These are phyloP conservation scores for Cyprinodon tularosa DNA, from an alignment of 2,113 vertebrate species.

Conservation along the genomic window DNA sequence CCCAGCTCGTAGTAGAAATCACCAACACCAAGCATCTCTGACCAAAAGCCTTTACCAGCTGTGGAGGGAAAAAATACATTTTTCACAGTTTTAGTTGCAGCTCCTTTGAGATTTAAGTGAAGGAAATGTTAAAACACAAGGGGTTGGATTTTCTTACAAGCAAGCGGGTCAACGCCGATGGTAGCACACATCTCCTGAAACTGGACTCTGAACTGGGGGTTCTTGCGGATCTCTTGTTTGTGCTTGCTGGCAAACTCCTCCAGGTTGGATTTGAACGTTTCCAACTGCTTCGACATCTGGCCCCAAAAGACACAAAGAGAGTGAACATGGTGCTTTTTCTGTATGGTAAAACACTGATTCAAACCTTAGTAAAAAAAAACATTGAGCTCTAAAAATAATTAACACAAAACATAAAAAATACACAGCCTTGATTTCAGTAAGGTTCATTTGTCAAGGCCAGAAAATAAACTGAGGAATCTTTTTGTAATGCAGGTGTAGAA, in stretches of 20 bases:
- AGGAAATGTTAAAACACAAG: background rate
- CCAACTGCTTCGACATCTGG: slow-evolving; percentile 97
- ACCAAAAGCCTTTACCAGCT: slow-evolving; percentile 99
- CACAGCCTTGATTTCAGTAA: too few relatives aligned
- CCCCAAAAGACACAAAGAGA: background rate
- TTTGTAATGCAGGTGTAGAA: too few relatives aligned
- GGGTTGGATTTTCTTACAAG: slow-evolving; percentile 84
- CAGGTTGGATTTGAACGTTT: slow-evolving; percentile 92
- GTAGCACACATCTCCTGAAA: slow-evolving; percentile 99
- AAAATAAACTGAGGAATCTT: too few relatives aligned
- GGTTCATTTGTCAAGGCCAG: too few relatives aligned
- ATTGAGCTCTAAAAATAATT: too few relatives aligned
- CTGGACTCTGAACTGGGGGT: slow-evolving; percentile 90
- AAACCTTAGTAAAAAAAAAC: too few relatives aligned
- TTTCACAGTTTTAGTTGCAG: background rate
- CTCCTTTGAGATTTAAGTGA: background rate
- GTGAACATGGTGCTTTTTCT: background rate
- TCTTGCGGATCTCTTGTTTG: slow-evolving; percentile 96
- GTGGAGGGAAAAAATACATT: slow-evolving; percentile 11
- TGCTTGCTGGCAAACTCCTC: slow-evolving; percentile 98
- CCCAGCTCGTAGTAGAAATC: slow-evolving; percentile 98
- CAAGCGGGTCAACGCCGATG: slow-evolving; percentile 94
- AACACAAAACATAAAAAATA: too few relatives aligned
- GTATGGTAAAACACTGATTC: background rate
- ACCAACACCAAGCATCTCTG: slow-evolving; percentile 96